Conservation (phyloP, 1,140 invertebrate genomes). For the Melipona quadrifasciata region DNA sequence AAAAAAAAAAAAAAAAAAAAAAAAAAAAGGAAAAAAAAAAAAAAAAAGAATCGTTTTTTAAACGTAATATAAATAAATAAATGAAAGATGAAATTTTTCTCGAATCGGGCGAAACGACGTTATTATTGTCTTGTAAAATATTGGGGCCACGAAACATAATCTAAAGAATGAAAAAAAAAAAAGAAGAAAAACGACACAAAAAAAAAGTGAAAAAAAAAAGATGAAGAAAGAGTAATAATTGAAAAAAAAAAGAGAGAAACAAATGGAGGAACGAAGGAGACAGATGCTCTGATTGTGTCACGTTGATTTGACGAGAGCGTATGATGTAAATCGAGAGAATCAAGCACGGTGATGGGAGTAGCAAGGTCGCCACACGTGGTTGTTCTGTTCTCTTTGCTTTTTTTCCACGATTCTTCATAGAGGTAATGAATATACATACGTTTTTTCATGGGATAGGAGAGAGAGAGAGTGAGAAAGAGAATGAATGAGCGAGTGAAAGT, state of each 20-base stretch:
- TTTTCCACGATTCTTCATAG: neutral
- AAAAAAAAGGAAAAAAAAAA: neutral
- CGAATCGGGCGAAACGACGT: slow-evolving; percentile 40
- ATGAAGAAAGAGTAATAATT: slow-evolving; percentile 36
- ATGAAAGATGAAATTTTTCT: slow-evolving; percentile 17
- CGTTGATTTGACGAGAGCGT: slow-evolving; percentile 17
- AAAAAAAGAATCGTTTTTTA: slow-evolving; percentile 27
- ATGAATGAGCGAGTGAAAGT: neutral
- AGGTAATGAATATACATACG: slow-evolving; percentile 18
- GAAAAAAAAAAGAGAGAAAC: slow-evolving; percentile 1
- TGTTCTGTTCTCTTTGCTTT: slow-evolving; percentile 38
- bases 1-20: slow-evolving; percentile 9
- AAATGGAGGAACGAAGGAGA: slow-evolving; percentile 48
- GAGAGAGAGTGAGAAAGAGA: neutral
- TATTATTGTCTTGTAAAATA: slow-evolving; percentile 74
- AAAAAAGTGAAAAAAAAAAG: slow-evolving; percentile 33
- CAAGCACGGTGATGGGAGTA: neutral
- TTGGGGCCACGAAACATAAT: slow-evolving; percentile 80
- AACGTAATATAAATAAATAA: neutral
- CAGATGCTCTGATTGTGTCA: slow-evolving; percentile 71
- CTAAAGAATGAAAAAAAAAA: slow-evolving; percentile 68
- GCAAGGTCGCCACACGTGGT: neutral
- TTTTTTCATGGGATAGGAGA: slow-evolving; percentile 46
- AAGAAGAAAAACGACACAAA: slow-evolving; percentile 40
- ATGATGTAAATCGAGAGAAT: slow-evolving; percentile 34